These are phyloP conservation scores for Arothron firmamentum DNA, from an alignment of 2,113 vertebrate species.

Conservation along the genomic window DNA sequence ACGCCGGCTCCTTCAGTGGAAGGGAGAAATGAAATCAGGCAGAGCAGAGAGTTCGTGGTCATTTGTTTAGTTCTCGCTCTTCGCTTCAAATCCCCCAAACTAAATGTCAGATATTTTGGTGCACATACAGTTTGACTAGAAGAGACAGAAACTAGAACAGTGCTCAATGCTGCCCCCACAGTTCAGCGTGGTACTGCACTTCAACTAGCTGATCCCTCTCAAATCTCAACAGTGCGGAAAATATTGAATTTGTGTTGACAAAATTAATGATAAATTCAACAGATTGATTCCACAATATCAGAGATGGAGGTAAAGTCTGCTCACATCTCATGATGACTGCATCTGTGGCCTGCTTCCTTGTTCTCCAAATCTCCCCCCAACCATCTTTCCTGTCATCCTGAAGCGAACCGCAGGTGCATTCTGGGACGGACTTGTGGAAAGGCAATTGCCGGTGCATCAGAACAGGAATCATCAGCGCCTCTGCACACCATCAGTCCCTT, in stretches of 20 bases:
- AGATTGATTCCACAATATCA: background rate
- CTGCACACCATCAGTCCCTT: constrained; percentile 31
- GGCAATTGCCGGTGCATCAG: constrained; percentile 36
- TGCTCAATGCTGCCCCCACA: too few relatives aligned
- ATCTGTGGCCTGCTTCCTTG: constrained; percentile 5
- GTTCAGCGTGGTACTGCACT: too few relatives aligned
- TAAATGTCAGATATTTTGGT: too few relatives aligned
- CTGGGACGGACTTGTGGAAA: constrained; percentile 21
- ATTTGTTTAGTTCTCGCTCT: constrained; percentile 13
- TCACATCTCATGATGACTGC: too few relatives aligned
- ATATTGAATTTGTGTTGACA: background rate
- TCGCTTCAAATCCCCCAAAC: constrained; percentile 9
- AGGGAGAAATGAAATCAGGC: constrained; percentile 3
- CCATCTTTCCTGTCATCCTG: constrained; percentile 32
- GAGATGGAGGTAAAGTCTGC: too few relatives aligned
- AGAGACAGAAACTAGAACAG: too few relatives aligned
- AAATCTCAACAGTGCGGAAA: too few relatives aligned
- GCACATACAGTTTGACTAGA: too few relatives aligned
- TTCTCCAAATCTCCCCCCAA: constrained; percentile 13
- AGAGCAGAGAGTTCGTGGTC: constrained; percentile 10
- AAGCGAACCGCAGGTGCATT: constrained; percentile 38
- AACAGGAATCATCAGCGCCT: constrained; percentile 50
- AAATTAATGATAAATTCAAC: background rate
- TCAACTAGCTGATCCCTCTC: too few relatives aligned
- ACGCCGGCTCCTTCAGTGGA: constrained; percentile 45